phyloP scores from a whole-genome alignment of 2,113 vertebrate species.

The Oophaga pumilio region DNA sequence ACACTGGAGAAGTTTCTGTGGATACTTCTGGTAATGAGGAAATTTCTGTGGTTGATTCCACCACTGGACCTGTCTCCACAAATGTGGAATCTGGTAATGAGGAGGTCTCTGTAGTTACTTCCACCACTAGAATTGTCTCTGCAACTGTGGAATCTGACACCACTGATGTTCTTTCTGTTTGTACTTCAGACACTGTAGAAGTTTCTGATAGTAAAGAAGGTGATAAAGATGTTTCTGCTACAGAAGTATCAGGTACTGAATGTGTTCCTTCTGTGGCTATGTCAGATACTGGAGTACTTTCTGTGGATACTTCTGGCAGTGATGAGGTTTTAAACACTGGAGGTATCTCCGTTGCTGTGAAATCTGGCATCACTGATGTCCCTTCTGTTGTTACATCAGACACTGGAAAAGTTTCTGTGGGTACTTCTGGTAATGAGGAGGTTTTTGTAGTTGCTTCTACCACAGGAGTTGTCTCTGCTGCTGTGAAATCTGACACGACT shows the following conservation, averaged over 20 bases:
- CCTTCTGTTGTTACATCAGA: background rate
- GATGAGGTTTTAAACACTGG: background rate
- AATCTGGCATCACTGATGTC: background rate
- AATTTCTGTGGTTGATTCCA: too few species aligned
- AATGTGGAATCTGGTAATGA: too few species aligned
- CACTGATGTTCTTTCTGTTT: too few species aligned
- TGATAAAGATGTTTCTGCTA: background rate
- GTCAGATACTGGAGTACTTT: background rate
- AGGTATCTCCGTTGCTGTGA: background rate
- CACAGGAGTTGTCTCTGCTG: background rate
- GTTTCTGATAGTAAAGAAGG: too few species aligned
- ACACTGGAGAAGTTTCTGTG: too few species aligned
- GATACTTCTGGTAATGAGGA: too few species aligned
- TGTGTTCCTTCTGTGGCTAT: background rate
- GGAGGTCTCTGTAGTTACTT: too few species aligned
- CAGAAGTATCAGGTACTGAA: background rate
- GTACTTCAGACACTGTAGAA: too few species aligned
- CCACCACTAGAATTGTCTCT: too few species aligned
- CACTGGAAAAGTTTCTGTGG: background rate
- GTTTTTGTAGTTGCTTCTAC: background rate
- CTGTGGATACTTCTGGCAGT: background rate
- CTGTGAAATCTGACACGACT: too few species aligned
- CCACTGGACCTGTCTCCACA: too few species aligned
- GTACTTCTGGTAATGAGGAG: background rate
- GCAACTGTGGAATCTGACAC: too few species aligned